Evolutionary conservation across 2,113 vertebrate species (phyloP).

Genomic region (Coptodon bakossiorum): DNA sequence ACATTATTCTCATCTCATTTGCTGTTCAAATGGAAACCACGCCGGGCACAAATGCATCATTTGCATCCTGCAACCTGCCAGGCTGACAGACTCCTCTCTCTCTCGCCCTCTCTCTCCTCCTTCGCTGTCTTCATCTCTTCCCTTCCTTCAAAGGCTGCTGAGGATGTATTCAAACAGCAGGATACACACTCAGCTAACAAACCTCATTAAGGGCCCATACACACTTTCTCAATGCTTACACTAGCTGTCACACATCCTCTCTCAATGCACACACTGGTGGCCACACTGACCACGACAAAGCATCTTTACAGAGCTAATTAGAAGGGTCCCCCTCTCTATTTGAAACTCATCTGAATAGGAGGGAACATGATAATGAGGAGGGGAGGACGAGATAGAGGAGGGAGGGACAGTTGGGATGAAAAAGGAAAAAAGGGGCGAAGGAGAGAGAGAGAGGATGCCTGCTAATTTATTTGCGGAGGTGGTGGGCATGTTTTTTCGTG

Average conservation of each 20-base stretch:
- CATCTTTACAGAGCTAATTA: constrained; percentile 77
- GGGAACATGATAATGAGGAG: constrained; percentile 48
- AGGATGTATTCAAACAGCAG: constrained; percentile 66
- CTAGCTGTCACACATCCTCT: constrained; percentile 64
- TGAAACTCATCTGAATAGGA: constrained; percentile 69
- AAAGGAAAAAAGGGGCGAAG: neutral
- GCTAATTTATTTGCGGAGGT: constrained; percentile 51
- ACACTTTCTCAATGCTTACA: constrained; percentile 61
- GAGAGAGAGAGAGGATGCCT: constrained; percentile 6
- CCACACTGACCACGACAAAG: constrained; percentile 63
- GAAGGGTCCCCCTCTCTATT: constrained; percentile 60
- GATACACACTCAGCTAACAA: constrained; percentile 66
- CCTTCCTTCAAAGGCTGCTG: constrained; percentile 59
- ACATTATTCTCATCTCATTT: constrained; percentile 37
- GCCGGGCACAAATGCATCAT: constrained; percentile 59
- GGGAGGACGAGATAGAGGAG: constrained; percentile 12
- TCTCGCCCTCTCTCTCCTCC: constrained; percentile 17
- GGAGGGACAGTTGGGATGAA: constrained; percentile 22
- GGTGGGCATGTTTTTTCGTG: constrained; percentile 26
- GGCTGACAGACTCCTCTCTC: constrained; percentile 46
- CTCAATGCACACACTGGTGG: constrained; percentile 62
- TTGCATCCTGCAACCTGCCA: constrained; percentile 57
- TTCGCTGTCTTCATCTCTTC: constrained; percentile 48
- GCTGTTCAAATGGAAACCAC: constrained; percentile 41
- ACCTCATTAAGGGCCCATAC: constrained; percentile 68